Evolutionary conservation across 53 echinoderm and acorn worm genomes (phyloP).

Genomic region (Holothuria scabra): DNA sequence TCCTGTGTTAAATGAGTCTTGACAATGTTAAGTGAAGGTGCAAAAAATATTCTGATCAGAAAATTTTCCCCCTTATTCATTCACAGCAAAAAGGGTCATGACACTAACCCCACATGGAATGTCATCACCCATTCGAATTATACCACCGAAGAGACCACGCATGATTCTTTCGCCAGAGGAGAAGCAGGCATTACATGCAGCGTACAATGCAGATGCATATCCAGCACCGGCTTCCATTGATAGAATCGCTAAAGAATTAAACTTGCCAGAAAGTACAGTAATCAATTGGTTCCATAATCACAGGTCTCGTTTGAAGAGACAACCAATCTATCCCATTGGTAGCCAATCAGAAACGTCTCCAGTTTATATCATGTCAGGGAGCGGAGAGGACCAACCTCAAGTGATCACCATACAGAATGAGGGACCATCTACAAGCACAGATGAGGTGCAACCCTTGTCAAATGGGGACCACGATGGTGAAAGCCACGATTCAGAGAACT

Average conservation of each 20-base stretch:
- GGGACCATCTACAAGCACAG: conserved; percentile 32
- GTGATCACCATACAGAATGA: conserved; percentile 44
- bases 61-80: conserved; percentile 17
- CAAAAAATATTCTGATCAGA: not conserved
- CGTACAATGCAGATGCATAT: conserved; percentile 89
- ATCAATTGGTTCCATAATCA: conserved; percentile 99
- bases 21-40: not conserved
- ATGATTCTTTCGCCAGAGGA: conserved; percentile 87
- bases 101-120: conserved; percentile 45
- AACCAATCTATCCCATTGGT: not conserved
- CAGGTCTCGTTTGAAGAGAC: conserved; percentile 87
- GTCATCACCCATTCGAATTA: conserved; percentile 41
- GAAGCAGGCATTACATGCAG: conserved; percentile 78
- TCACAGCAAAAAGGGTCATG: conserved; percentile 80
- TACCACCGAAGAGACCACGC: conserved; percentile 91
- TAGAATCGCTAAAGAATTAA: conserved; percentile 75
- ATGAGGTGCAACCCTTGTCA: not conserved
- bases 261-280: conserved; percentile 88
- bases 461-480: conserved; percentile 23
- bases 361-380: conserved; percentile 32
- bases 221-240: conserved; percentile 90
- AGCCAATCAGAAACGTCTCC: conserved; percentile 24
- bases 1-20: too few species aligned
- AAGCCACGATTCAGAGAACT: conserved; percentile 21
- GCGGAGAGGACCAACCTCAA: conserved; percentile 43